phyloP scores from a whole-genome alignment of 2,797 vertebrate genomes.

The Schizopygopsis malacanthus region DNA sequence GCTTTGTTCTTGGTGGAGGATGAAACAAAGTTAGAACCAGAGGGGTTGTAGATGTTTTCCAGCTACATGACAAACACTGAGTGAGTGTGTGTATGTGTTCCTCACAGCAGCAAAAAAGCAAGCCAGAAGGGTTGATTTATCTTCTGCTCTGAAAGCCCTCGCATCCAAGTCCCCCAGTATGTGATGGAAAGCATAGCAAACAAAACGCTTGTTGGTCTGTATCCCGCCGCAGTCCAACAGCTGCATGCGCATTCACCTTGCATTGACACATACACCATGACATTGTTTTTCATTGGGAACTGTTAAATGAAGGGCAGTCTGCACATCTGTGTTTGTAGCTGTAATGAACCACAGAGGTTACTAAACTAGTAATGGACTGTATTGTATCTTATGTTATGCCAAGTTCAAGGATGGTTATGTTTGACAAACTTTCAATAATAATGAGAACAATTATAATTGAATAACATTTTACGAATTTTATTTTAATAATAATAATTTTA shows the following conservation, averaged over 20 bases:
- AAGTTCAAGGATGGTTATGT: background rate
- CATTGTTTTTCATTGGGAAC: conserved; percentile 25
- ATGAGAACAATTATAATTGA: background rate
- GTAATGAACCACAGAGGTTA: background rate
- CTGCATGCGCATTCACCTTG: conserved; percentile 23
- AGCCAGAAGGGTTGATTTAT: conserved; percentile 51
- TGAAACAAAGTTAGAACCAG: conserved; percentile 50
- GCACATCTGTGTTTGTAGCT: conserved; percentile 20
- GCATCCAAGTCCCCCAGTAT: conserved; percentile 29
- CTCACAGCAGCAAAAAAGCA: conserved; percentile 45
- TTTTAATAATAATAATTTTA: background rate
- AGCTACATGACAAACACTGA: conserved; percentile 35
- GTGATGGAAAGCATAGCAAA: conserved; percentile 10
- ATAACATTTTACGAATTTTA: background rate
- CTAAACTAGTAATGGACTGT: background rate
- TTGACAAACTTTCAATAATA: background rate
- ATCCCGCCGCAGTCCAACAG: background rate
- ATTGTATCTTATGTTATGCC: background rate
- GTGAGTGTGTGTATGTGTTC: conserved; percentile 23
- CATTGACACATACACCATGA: background rate
- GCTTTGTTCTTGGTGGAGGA: conserved; percentile 49
- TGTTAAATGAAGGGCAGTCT: conserved; percentile 25
- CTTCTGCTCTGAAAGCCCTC: conserved; percentile 44
- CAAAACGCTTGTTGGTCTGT: background rate
- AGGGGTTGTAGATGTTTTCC: conserved; percentile 51